phyloP scores from a whole-genome alignment of 30 jellyfish, hydroid and myxozoan species.

The Morbakka virulenta region DNA sequence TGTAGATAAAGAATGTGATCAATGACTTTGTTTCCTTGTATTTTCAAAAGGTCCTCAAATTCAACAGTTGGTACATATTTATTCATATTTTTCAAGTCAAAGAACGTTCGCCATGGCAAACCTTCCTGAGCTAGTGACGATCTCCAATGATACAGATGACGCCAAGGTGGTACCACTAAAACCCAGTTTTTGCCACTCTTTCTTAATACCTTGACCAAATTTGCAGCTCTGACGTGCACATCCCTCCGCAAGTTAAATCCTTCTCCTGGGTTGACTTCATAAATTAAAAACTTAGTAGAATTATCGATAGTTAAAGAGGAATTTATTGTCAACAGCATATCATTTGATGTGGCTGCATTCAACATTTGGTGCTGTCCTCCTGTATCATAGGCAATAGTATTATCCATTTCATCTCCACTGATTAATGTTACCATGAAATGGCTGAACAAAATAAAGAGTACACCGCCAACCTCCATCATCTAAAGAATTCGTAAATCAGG shows the following conservation, averaged over 20 bases:
- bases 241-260: conserved; percentile 94
- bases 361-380: too few species aligned
- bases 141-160: conserved; percentile 88
- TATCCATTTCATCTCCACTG: conserved; percentile 20
- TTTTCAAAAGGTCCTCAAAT: conserved; percentile 50
- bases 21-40: conserved; percentile 61
- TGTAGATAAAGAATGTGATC: conserved; percentile 82
- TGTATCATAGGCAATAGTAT: not conserved
- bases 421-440: too few species aligned
- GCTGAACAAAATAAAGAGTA: too few species aligned
- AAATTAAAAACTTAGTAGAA: conserved; percentile 56
- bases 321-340: not conserved
- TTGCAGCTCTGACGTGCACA: conserved; percentile 87
- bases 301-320: too few species aligned
- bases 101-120: conserved; percentile 81
- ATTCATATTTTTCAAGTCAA: conserved; percentile 68
- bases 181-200: conserved; percentile 71
- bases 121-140: conserved; percentile 58
- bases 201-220: conserved; percentile 65
- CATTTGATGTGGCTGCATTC: not conserved
- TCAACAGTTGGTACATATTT: conserved; percentile 83
- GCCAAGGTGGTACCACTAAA: conserved; percentile 96
- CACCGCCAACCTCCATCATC: too few species aligned
- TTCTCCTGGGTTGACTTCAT: conserved; percentile 96
- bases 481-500: too few species aligned